Evolutionary conservation across 1,140 invertebrate genomes (phyloP).

Genomic region (Aphelenchoides fujianensis): DNA sequence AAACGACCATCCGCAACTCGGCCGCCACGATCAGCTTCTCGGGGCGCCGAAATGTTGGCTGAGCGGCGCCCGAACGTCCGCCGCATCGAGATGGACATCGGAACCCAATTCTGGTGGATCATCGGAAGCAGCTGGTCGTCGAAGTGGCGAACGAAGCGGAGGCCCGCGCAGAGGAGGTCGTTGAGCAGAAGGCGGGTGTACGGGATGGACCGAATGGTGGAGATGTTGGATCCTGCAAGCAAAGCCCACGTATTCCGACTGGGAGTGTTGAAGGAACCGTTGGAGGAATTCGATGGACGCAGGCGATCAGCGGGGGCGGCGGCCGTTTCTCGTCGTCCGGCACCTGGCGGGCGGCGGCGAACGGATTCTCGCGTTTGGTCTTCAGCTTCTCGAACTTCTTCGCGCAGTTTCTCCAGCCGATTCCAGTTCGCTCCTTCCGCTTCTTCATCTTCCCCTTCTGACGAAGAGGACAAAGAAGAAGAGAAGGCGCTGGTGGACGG

Average conservation of each 20-base stretch:
- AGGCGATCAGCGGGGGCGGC: not conserved
- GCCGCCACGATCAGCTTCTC: conserved; percentile 19
- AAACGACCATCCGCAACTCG: not conserved
- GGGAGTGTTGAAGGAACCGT: not conserved
- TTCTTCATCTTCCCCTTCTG: not conserved
- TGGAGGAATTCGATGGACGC: conserved; percentile 3
- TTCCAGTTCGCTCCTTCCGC: not conserved
- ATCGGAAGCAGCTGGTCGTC: conserved; percentile 18
- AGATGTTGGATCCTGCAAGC: conserved; percentile 11
- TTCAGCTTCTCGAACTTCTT: conserved; percentile 17
- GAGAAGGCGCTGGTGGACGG: no score
- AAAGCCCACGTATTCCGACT: not conserved
- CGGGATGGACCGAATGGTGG: conserved; percentile 9
- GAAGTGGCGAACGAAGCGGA: conserved; percentile 13
- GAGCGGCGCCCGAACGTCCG: not conserved
- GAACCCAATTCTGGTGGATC: conserved; percentile 17
- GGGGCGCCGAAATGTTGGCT: not conserved
- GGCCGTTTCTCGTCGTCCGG: not conserved
- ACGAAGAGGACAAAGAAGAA: not conserved
- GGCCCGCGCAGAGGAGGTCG: not conserved
- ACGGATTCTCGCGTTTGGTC: not conserved
- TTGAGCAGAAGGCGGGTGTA: conserved; percentile 6
- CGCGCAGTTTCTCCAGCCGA: conserved; percentile 19
- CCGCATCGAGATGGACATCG: conserved; percentile 15
- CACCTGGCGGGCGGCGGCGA: not conserved